phyloP scores from a whole-genome alignment of 2,888 invertebrate species.

The Crocallis elinguaria region DNA sequence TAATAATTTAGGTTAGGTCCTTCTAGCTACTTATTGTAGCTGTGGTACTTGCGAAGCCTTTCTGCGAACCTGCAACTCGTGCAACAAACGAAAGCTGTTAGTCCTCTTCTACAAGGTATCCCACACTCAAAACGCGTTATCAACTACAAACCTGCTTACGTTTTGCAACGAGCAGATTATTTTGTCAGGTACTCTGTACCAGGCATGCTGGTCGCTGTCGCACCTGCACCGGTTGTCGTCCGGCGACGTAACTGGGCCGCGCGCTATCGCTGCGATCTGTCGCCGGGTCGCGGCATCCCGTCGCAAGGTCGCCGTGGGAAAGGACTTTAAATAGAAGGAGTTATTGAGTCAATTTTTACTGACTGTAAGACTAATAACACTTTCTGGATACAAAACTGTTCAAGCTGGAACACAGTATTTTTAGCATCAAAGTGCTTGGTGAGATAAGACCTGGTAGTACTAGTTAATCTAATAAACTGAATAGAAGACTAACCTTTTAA shows the following conservation, averaged over 20 bases:
- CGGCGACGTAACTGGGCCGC: conserved; percentile 29
- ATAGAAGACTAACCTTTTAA: too few relatives aligned
- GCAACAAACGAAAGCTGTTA: background rate
- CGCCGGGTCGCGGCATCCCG: conserved; percentile 53
- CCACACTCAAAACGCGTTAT: background rate
- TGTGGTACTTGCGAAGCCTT: too few relatives aligned
- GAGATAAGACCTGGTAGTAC: too few relatives aligned
- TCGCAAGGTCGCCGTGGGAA: conserved; percentile 58
- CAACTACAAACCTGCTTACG: background rate
- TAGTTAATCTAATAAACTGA: too few relatives aligned
- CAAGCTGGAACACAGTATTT: too few relatives aligned
- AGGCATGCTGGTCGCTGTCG: conserved; percentile 1
- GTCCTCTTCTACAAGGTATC: background rate
- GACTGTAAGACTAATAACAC: too few relatives aligned
- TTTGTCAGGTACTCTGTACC: background rate
- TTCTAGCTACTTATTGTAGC: too few relatives aligned
- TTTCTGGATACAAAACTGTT: too few relatives aligned
- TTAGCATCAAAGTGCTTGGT: too few relatives aligned
- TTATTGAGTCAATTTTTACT: too few relatives aligned
- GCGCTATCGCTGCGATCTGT: conserved; percentile 57
- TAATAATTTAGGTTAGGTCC: too few relatives aligned
- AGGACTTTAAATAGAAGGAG: conserved; percentile 42
- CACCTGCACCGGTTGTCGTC: conserved; percentile 27
- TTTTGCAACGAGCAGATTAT: conserved; percentile 8
- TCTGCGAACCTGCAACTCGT: too few relatives aligned